Conservation (phyloP, 2,113 vertebrate species). For the Nothoprocta pentlandii region DNA sequence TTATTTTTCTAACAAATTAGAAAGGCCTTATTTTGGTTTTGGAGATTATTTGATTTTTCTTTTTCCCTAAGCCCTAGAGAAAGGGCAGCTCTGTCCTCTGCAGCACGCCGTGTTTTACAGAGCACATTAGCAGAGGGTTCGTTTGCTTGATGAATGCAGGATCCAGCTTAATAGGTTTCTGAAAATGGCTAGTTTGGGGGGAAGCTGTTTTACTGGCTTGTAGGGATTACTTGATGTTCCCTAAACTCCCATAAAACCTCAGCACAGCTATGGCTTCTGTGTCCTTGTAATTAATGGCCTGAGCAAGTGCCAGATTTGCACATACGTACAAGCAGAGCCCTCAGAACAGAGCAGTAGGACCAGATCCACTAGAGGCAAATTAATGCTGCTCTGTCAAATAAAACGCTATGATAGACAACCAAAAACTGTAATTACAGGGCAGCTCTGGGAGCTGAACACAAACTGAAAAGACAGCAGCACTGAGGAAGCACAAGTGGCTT, state of each 20-base stretch:
- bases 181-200: not conserved
- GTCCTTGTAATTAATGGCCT: not conserved
- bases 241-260: constrained; percentile 3
- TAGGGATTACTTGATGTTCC: not conserved
- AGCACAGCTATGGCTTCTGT: not conserved
- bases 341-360: not conserved
- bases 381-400: not conserved
- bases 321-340: not conserved
- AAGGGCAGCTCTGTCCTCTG: not conserved
- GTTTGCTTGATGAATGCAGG: not conserved
- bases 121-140: not conserved
- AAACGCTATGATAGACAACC: not conserved
- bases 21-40: not conserved
- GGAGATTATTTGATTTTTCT: not conserved
- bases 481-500: not conserved
- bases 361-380: not conserved
- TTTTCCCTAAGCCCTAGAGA: not conserved
- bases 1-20: not conserved
- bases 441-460: not conserved
- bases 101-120: not conserved
- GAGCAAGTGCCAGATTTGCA: not conserved
- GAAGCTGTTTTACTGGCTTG: constrained; percentile 14
- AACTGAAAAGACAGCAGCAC: not conserved
- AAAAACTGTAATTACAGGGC: not conserved
- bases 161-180: constrained; percentile 11